Conservation (phyloP, 2,113 vertebrate species). For the Tylochromis polylepis region DNA sequence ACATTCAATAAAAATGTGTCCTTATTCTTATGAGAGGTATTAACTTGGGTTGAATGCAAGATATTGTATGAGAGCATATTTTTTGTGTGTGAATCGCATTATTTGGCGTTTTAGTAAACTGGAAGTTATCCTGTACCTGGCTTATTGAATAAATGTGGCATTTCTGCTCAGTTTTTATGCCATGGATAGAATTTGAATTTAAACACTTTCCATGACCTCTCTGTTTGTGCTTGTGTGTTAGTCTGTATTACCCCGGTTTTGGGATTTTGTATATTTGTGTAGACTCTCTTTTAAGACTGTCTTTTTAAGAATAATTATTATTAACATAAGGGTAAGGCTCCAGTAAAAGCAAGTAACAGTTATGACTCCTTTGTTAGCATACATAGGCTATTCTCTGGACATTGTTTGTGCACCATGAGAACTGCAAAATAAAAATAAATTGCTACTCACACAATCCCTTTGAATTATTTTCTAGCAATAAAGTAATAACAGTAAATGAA, state of each 20-base stretch:
- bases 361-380: not conserved
- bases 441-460: not conserved
- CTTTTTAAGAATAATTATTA: not conserved
- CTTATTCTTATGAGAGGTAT: accelerated
- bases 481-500: too few relatives aligned
- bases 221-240: not conserved
- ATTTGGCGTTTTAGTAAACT: not conserved
- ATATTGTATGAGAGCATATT: not conserved
- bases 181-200: accelerated
- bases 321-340: not conserved
- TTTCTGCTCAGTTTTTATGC: not conserved
- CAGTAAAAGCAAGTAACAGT: not conserved
- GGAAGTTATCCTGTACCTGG: not conserved
- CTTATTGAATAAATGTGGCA: not conserved
- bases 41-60: not conserved
- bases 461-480: not conserved
- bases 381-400: not conserved
- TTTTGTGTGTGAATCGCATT: accelerated
- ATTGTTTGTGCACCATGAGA: not conserved
- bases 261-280: not conserved
- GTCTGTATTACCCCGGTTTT: not conserved
- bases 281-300: not conserved
- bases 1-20: not conserved
- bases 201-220: not conserved
- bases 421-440: not conserved